phyloP scores from a whole-genome alignment of 2,888 invertebrate species.

The Lysandra coridon region DNA sequence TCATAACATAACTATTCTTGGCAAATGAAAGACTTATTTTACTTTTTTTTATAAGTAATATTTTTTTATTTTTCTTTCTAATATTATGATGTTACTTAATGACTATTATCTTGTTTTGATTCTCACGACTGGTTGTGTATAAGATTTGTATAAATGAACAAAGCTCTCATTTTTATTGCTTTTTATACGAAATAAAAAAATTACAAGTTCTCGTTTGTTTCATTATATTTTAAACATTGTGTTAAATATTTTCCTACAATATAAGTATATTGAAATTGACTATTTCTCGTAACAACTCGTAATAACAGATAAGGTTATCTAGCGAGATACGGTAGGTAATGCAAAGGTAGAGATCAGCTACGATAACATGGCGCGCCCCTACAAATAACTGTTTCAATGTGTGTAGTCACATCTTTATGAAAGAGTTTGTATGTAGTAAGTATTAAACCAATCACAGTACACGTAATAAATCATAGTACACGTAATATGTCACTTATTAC shows the following conservation, averaged over 20 bases:
- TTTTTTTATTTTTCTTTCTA: neutral
- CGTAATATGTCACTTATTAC: too few species aligned
- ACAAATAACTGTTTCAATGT: too few species aligned
- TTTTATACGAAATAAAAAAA: constrained; percentile 5
- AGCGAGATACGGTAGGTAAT: neutral
- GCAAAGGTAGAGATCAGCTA: neutral
- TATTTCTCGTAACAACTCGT: too few species aligned
- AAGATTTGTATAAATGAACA: neutral
- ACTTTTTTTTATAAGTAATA: neutral
- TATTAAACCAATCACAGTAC: too few species aligned
- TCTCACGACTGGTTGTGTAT: neutral
- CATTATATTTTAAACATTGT: neutral
- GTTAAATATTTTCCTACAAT: too few species aligned
- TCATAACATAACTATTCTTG: neutral
- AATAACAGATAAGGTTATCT: too few species aligned
- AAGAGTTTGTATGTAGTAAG: too few species aligned
- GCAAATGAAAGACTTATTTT: neutral
- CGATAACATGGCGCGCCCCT: too few species aligned
- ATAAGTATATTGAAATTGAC: too few species aligned
- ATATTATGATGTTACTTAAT: neutral
- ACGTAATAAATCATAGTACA: too few species aligned
- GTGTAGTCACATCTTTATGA: too few species aligned
- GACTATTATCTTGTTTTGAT: neutral
- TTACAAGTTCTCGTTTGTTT: neutral
- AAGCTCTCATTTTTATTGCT: neutral